Evolutionary conservation across 2,888 invertebrate genomes (phyloP), one percentile per base, ranked within the genome.

Genomic region (Gibbula magus): DNA sequence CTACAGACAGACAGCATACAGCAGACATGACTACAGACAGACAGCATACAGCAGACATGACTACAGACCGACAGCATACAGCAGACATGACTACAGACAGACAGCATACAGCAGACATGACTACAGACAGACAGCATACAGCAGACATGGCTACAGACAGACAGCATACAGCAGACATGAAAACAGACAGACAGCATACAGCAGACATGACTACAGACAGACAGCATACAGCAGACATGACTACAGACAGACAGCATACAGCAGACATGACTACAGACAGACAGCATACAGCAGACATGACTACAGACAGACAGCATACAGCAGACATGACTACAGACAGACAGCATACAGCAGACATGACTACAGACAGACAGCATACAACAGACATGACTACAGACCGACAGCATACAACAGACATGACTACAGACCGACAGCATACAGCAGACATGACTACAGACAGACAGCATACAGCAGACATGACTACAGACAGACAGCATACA

Each of bases 301-400:
- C 4, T 13, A 56, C 56, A 56, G n/a, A n/a, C 54, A n/a, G n/a
- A 54, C 54, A 54, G 35, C 7, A 35, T 35, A 35, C 45, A 45
- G 45, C 45, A 13, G 10, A 45, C 13, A 7, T 45, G 13, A 45
- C 5, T 45, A 45, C 45, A 45, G 35, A 5, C 3, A 35, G 8
- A 97, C 95, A 56, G 93, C 93, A 87, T 93, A 93, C 75, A 93
- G 86, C 20, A 89, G 82, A 75, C 92, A 96, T 95, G 78, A 10
- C 77, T 76, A 22, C 51, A n/a, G n/a, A n/a, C n/a, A n/a, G n/a
- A 79, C 45, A 10, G 22, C 22, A 4, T 22, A 5, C n/a, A 35
- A 7, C 4, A n/a, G 2, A 13, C 54, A 54, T 20, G 4, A 54
- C 2, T 22, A 54, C n/a, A 54, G n/a, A 54, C n/a, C 2, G 2